Percentiles rank a stretch among this genome's conserved stretches.
These are phyloP conservation scores for Caloenas nicobarica DNA, from an alignment of 2,113 vertebrate species.

Conservation along the genomic window DNA sequence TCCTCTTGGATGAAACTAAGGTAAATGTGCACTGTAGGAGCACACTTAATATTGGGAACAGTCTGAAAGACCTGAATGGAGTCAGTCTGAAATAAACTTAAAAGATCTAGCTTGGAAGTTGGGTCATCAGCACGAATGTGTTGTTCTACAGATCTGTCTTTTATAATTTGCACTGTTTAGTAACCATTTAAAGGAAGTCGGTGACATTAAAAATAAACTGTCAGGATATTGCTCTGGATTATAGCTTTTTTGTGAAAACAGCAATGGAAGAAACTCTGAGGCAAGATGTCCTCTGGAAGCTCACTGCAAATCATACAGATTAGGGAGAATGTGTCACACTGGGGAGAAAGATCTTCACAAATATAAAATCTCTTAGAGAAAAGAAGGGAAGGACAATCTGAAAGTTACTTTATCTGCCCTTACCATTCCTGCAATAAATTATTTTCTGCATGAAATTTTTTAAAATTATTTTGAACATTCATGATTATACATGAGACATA, in stretches of 20 bases:
- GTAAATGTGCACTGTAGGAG: not conserved
- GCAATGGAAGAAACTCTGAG: not conserved
- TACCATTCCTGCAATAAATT: not conserved
- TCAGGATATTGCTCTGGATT: not conserved
- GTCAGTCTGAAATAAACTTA: not conserved
- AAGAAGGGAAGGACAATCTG: not conserved
- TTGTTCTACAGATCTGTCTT: not conserved
- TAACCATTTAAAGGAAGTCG: not conserved
- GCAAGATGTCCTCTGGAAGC: not conserved
- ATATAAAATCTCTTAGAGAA: not conserved
- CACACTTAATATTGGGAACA: not conserved
- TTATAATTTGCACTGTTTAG: not conserved
- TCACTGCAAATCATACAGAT: not conserved
- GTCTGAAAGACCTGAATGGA: not conserved
- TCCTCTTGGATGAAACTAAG: not conserved
- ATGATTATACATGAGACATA: not conserved
- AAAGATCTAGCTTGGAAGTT: not conserved
- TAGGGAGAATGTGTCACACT: not conserved
- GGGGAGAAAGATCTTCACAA: not conserved
- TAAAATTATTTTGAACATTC: not conserved
- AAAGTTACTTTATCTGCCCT: not conserved
- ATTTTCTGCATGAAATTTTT: not conserved
- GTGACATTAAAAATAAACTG: not conserved
- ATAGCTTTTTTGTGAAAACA: not conserved
- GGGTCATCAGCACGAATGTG: not conserved